A percentile compares a stretch with the other conserved stretches of the same genome.
phyloP scores from a whole-genome alignment of 2,888 invertebrate genomes.

The Ennomos quercinarius region DNA sequence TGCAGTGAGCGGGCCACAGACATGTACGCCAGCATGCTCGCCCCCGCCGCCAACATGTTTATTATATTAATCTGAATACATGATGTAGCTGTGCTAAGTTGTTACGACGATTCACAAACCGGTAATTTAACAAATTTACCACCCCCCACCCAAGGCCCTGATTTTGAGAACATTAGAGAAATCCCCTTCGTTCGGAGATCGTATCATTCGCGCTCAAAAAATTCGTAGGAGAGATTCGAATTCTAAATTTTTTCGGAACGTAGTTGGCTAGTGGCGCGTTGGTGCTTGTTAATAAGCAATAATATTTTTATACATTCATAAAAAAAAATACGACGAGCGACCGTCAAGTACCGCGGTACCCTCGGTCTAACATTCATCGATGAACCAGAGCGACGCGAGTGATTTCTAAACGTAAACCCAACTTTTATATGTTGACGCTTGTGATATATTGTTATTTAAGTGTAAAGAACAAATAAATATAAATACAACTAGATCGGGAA shows the following conservation, averaged over 20 bases:
- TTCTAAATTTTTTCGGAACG: constrained; percentile 76
- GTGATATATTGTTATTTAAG: constrained; percentile 86
- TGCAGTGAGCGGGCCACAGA: constrained; percentile 90
- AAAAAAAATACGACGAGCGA: constrained; percentile 66
- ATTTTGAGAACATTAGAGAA: constrained; percentile 33
- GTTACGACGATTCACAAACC: constrained; percentile 64
- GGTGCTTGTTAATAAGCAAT: constrained; percentile 85
- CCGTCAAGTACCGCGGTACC: constrained; percentile 55
- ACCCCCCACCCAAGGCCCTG: constrained; percentile 53
- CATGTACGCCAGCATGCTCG: constrained; percentile 29
- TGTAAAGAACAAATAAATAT: constrained; percentile 80
- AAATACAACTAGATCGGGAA: constrained; percentile 72
- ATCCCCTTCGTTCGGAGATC: constrained; percentile 57
- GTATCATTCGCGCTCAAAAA: constrained; percentile 76
- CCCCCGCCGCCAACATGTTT: constrained; percentile 39
- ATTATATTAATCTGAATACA: constrained; percentile 70
- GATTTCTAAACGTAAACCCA: constrained; percentile 45
- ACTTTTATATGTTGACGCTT: constrained; percentile 82
- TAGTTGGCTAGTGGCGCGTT: constrained; percentile 83
- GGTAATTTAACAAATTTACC: constrained; percentile 17
- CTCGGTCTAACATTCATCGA: constrained; percentile 60
- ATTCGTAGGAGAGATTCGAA: constrained; percentile 73
- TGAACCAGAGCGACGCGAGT: constrained; percentile 33
- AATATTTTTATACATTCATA: constrained; percentile 86
- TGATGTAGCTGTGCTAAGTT: constrained; percentile 82